Evolutionary conservation across 2,113 vertebrate genomes (phyloP).

Genomic region (Eptatretus burgeri): DNA sequence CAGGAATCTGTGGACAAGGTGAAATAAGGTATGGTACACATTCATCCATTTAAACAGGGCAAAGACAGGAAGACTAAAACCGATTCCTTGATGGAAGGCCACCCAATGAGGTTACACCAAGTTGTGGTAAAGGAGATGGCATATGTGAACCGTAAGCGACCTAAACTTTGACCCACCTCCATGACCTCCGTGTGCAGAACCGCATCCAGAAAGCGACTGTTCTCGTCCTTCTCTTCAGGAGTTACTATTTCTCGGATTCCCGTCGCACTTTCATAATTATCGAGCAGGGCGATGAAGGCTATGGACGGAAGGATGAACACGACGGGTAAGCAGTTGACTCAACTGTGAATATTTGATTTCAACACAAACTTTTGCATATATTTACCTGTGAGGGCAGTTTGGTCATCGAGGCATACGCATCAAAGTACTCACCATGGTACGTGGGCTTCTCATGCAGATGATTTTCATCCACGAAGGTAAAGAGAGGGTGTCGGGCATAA

Average conservation of each 20-base stretch:
- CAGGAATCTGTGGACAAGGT: no score
- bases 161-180: conserved; percentile 18
- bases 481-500: neutral
- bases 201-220: conserved; percentile 28
- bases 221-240: conserved; percentile 26
- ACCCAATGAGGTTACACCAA: no score
- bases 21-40: no score
- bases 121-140: no score
- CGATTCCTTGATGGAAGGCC: no score
- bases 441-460: conserved; percentile 1
- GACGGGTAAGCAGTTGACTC: neutral
- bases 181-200: conserved; percentile 22
- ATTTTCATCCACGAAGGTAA: neutral
- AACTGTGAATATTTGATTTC: neutral
- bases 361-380: neutral
- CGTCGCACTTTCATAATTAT: conserved; percentile 30
- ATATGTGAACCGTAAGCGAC: no score
- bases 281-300: conserved; percentile 34
- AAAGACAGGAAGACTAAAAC: no score
- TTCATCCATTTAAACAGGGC: no score
- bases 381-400: neutral
- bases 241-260: conserved; percentile 30
- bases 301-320: neutral
- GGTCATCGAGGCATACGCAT: neutral
- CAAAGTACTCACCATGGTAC: neutral